Evolutionary conservation across 2,888 invertebrate genomes (phyloP).

Genomic region (Brenthis ino): DNA sequence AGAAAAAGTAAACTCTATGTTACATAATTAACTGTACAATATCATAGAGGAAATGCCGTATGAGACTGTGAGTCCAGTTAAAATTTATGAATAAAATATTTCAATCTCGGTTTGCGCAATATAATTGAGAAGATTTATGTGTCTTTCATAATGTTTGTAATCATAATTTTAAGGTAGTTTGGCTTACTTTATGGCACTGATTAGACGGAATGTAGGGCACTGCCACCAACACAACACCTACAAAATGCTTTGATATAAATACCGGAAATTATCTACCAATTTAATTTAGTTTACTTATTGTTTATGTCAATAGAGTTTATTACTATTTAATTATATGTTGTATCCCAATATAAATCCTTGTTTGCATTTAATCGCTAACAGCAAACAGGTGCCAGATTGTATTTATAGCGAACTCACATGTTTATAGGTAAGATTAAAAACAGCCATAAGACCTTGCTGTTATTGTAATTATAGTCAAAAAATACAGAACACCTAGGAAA

Average conservation of each 20-base stretch:
- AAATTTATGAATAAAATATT: not conserved
- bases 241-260: constrained; percentile 29
- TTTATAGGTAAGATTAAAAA: constrained; percentile 16
- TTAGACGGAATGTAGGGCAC: constrained; percentile 39
- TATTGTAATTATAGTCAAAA: not conserved
- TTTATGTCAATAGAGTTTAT: not conserved
- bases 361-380: constrained; percentile 24
- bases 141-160: constrained; percentile 41
- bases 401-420: constrained; percentile 22
- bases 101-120: constrained; percentile 14
- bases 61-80: not conserved
- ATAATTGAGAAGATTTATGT: constrained; percentile 37
- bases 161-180: constrained; percentile 38
- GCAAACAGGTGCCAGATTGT: constrained; percentile 32
- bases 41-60: too few species aligned
- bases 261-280: constrained; percentile 35
- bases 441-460: constrained; percentile 9
- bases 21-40: too few species aligned
- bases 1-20: too few species aligned
- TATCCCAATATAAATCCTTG: constrained; percentile 25
- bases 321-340: constrained; percentile 15
- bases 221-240: constrained; percentile 43
- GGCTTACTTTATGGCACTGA: constrained; percentile 38
- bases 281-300: constrained; percentile 23
- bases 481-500: not conserved